Conservation (phyloP, 1,140 invertebrate genomes). For the Drosophila aff. region DNA sequence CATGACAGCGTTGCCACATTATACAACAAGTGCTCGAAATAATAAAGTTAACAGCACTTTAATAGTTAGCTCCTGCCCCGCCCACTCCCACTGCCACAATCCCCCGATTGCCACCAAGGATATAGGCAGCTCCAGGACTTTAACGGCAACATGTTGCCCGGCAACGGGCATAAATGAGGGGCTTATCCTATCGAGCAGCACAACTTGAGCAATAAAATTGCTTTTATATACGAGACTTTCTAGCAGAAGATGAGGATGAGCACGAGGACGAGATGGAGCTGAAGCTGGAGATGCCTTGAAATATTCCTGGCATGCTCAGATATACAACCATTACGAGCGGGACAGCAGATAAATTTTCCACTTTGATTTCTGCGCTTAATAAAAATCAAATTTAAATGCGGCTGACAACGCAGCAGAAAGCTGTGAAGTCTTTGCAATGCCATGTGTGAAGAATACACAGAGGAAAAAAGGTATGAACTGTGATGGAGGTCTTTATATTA, state of each 20-base stretch:
- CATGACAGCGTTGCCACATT: slow-evolving; percentile 78
- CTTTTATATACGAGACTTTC: slow-evolving; percentile 61
- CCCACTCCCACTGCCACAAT: slow-evolving; percentile 7
- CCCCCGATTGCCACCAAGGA: slow-evolving; percentile 20
- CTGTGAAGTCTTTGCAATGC: slow-evolving; percentile 22
- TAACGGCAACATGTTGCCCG: slow-evolving; percentile 75
- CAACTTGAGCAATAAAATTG: slow-evolving; percentile 83
- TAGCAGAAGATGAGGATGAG: slow-evolving; percentile 1
- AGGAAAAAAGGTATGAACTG: background rate
- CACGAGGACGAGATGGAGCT: slow-evolving; percentile 3
- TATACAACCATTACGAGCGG: slow-evolving; percentile 51
- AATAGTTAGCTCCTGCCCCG: slow-evolving; percentile 66
- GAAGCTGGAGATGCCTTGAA: slow-evolving; percentile 40
- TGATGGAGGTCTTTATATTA: too few relatives aligned
- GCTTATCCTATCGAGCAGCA: slow-evolving; percentile 79
- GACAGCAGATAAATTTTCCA: slow-evolving; percentile 70
- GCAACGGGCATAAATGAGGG: slow-evolving; percentile 78
- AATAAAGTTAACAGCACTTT: slow-evolving; percentile 84
- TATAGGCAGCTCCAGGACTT: slow-evolving; percentile 18
- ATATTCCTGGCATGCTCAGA: slow-evolving; percentile 71
- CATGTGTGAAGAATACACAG: slow-evolving; percentile 40
- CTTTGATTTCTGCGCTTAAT: slow-evolving; percentile 82
- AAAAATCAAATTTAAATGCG: slow-evolving; percentile 84
- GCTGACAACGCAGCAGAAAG: slow-evolving; percentile 69
- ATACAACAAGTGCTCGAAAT: slow-evolving; percentile 83